Evolutionary conservation across 2,797 vertebrate species (phyloP).

Genomic region (Enteromius trimaculatus): DNA sequence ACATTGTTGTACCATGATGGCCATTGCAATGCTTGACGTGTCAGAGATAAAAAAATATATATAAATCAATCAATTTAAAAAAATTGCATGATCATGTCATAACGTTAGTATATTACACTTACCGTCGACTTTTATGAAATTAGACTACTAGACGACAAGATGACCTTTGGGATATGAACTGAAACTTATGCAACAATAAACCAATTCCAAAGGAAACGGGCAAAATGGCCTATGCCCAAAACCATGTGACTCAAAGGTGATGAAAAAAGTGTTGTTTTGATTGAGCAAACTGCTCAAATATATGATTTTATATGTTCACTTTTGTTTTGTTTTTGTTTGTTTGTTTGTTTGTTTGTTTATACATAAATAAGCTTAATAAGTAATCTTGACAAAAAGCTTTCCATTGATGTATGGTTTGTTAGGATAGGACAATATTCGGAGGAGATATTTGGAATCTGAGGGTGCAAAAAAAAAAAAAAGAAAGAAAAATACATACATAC

Average conservation of each 20-base stretch:
- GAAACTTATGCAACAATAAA: background rate
- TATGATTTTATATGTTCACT: background rate
- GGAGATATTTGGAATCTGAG: background rate
- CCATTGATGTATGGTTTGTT: background rate
- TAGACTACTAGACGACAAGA: background rate
- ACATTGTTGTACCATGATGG: background rate
- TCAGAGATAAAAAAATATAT: background rate
- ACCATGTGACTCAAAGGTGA: constrained; percentile 2
- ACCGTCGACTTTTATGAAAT: background rate
- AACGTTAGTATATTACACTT: background rate
- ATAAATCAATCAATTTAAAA: too few relatives aligned
- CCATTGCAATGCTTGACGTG: background rate
- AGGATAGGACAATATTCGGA: background rate
- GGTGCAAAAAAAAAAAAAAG: background rate
- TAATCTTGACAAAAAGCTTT: background rate
- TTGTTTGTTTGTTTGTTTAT: background rate
- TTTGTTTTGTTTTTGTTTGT: background rate
- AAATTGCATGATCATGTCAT: background rate
- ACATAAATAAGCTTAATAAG: too few relatives aligned
- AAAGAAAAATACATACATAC: too few relatives aligned
- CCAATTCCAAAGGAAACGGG: background rate
- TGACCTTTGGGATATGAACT: background rate
- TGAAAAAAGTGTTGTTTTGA: background rate
- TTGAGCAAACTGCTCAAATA: background rate
- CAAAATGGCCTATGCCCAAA: background rate